phyloP scores from a whole-genome alignment of 2,113 vertebrate species.

The Geococcyx californianus region DNA sequence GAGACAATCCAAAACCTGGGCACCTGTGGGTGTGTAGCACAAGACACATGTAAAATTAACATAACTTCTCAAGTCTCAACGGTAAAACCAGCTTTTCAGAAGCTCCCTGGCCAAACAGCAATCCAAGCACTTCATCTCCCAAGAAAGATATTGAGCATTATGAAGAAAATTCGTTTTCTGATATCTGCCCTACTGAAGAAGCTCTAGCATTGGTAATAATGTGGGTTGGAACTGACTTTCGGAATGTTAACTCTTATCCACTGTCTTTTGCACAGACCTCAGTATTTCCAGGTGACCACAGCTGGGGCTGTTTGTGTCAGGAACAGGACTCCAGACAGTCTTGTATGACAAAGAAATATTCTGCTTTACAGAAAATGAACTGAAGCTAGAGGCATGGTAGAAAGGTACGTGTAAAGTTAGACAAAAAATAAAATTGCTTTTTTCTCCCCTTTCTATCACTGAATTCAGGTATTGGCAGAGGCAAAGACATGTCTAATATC shows the following conservation, averaged over 20 bases:
- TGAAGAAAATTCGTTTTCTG: neutral
- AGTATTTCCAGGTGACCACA: neutral
- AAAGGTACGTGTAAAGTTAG: neutral
- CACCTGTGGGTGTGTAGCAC: neutral
- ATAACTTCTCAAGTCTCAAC: neutral
- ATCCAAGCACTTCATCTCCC: neutral
- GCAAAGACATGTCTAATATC: constrained; percentile 84
- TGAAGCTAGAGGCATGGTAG: neutral
- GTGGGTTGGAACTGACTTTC: neutral
- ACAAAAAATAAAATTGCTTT: neutral
- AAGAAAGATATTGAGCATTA: neutral
- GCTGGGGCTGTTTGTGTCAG: neutral
- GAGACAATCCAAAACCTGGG: rapidly evolving
- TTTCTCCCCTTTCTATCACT: neutral
- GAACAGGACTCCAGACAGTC: neutral
- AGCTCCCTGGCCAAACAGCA: neutral
- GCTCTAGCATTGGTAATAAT: rapidly evolving
- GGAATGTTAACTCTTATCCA: neutral
- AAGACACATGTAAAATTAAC: neutral
- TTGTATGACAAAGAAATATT: neutral
- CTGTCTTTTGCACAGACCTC: neutral
- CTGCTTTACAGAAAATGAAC: neutral
- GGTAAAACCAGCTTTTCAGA: neutral
- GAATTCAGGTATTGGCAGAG: constrained; percentile 76
- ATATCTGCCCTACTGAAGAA: neutral